phyloP scores from a whole-genome alignment of 2,888 invertebrate genomes.

The Cheiracanthium punctorium region DNA sequence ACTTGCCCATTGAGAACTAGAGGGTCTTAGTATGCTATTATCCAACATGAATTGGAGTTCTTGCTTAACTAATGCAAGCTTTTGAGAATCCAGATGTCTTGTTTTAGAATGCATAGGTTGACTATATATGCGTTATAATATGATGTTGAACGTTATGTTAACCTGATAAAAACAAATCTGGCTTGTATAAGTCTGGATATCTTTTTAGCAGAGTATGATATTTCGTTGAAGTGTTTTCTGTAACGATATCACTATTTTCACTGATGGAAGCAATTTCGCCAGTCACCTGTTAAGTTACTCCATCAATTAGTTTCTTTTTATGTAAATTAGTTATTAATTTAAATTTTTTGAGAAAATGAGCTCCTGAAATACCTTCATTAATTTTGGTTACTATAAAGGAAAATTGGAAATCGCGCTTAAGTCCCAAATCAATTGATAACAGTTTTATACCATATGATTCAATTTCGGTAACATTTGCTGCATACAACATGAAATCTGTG shows the following conservation, averaged over 20 bases:
- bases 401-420: not conserved
- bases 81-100: not conserved
- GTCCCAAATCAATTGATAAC: not conserved
- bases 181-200: slow-evolving; percentile 4
- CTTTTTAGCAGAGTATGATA: not conserved
- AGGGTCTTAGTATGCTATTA: slow-evolving; percentile 13
- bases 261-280: not conserved
- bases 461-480: slow-evolving; percentile 24
- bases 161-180: not conserved
- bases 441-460: not conserved
- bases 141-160: not conserved
- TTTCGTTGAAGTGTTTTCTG: not conserved
- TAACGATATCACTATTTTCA: too few relatives aligned
- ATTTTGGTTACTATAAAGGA: slow-evolving; percentile 5
- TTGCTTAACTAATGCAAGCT: slow-evolving; percentile 16
- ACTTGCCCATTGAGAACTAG: too few relatives aligned
- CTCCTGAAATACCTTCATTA: not conserved
- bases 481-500: slow-evolving; percentile 9
- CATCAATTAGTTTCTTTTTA: not conserved
- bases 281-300: not conserved
- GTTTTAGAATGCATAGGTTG: slow-evolving; percentile 61
- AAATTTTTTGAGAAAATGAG: slow-evolving; percentile 16
- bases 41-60: slow-evolving; percentile 19
- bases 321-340: not conserved
- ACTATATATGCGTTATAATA: not conserved